phyloP scores from a whole-genome alignment of 2,797 vertebrate species.

The Crocodylus rhombifer region DNA sequence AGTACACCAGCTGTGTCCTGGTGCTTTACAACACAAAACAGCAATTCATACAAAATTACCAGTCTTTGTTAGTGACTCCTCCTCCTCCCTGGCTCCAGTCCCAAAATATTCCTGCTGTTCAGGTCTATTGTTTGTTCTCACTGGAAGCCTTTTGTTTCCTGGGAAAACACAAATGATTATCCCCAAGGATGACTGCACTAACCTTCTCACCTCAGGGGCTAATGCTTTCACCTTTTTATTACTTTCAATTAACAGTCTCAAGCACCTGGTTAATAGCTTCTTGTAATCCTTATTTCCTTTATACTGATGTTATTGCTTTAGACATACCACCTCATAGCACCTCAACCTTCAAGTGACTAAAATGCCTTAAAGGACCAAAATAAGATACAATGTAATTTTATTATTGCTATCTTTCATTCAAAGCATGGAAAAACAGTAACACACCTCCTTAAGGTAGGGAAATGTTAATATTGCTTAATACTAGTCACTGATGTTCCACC shows the following conservation, averaged over 20 bases:
- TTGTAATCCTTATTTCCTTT: background rate
- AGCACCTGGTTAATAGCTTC: background rate
- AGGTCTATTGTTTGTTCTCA: conserved; percentile 78
- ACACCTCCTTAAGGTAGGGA: background rate
- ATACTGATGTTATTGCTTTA: background rate
- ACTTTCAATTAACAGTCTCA: background rate
- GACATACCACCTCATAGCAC: background rate
- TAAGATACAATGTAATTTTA: no score
- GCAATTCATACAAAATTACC: conserved; percentile 83
- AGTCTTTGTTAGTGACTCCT: conserved; percentile 79
- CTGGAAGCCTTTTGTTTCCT: conserved; percentile 67
- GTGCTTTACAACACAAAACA: conserved; percentile 79
- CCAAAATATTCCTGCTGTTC: conserved; percentile 80
- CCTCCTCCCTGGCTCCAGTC: conserved; percentile 71
- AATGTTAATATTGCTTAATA: background rate
- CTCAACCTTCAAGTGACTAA: background rate
- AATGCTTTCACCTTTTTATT: conserved; percentile 16
- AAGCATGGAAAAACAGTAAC: conserved; percentile 1
- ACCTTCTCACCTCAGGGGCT: conserved; percentile 44
- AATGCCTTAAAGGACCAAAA: background rate
- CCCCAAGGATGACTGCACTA: conserved; percentile 50
- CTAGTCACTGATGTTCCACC: background rate
- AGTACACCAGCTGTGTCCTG: conserved; percentile 79
- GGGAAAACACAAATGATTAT: conserved; percentile 63
- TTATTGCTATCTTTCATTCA: background rate